phyloP scores from a whole-genome alignment of 1,140 invertebrate genomes.

The Marisa cornuarietis region DNA sequence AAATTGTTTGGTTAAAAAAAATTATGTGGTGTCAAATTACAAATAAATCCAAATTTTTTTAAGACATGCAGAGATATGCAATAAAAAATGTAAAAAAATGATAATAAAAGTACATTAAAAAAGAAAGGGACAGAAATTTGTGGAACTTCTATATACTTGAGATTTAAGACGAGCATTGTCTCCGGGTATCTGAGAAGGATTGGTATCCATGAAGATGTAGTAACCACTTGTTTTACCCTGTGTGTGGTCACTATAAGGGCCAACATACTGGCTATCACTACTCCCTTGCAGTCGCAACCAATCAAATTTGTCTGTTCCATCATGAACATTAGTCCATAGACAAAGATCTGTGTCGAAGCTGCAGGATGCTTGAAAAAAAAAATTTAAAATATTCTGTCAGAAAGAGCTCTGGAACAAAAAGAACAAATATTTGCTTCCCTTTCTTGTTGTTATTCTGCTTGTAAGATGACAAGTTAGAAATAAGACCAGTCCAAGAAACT shows the following conservation, averaged over 20 bases:
- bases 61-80: not conserved
- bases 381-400: not conserved
- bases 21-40: not conserved
- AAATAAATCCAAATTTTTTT: not conserved
- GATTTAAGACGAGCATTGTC: constrained; percentile 65
- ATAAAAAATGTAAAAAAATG: not conserved
- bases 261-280: constrained; percentile 46
- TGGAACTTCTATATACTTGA: not conserved
- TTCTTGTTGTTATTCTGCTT: too few relatives aligned
- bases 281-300: constrained; percentile 49
- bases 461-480: too few relatives aligned
- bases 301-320: constrained; percentile 55
- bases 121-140: not conserved
- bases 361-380: constrained; percentile 39
- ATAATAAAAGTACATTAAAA: not conserved
- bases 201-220: constrained; percentile 44
- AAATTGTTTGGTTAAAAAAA: not conserved
- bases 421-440: too few relatives aligned
- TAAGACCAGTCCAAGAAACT: too few relatives aligned
- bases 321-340: constrained; percentile 48
- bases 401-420: too few relatives aligned
- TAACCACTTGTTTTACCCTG: constrained; percentile 14
- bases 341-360: constrained; percentile 57
- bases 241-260: constrained; percentile 57
- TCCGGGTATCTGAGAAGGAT: constrained; percentile 71